phyloP scores from a whole-genome alignment of 1,140 invertebrate species.

The Neocloeon triangulifer region DNA sequence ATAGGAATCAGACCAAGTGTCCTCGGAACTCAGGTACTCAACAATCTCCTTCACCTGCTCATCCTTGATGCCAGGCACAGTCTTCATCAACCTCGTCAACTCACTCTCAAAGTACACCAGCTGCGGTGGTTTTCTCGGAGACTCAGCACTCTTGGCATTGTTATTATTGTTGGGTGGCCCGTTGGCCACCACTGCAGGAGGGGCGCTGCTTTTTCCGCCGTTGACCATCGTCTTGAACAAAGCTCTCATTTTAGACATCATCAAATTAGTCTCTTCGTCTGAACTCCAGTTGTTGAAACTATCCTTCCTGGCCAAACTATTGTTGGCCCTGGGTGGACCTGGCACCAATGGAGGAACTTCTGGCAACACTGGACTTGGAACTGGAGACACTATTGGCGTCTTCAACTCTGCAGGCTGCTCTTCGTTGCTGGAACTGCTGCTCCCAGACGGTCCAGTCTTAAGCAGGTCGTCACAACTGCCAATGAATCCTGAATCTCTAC shows the following conservation, averaged over 20 bases:
- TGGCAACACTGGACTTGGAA: neutral
- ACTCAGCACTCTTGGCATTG: constrained; percentile 3
- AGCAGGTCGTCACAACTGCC: constrained; percentile 69
- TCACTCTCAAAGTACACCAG: constrained; percentile 72
- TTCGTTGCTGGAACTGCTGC: constrained; percentile 4
- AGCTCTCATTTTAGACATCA: constrained; percentile 84
- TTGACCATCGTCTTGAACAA: constrained; percentile 69
- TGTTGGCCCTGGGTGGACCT: constrained; percentile 20
- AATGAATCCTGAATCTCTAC: constrained; percentile 65
- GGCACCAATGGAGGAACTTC: neutral
- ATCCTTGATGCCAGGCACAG: constrained; percentile 68
- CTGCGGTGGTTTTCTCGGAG: constrained; percentile 46
- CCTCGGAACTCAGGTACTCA: constrained; percentile 40
- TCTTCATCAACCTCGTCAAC: constrained; percentile 74
- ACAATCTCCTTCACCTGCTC: constrained; percentile 78
- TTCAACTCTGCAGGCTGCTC: neutral
- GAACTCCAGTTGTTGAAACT: constrained; percentile 86
- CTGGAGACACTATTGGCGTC: neutral
- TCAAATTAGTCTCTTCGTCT: constrained; percentile 77
- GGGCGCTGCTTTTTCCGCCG: neutral
- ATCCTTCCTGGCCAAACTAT: constrained; percentile 47
- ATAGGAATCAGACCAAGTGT: constrained; percentile 80
- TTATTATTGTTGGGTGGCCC: constrained; percentile 13
- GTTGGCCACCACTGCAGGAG: constrained; percentile 32
- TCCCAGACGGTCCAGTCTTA: constrained; percentile 17